phyloP scores from a whole-genome alignment of 2,113 vertebrate genomes.

The Bubo scandiacus region DNA sequence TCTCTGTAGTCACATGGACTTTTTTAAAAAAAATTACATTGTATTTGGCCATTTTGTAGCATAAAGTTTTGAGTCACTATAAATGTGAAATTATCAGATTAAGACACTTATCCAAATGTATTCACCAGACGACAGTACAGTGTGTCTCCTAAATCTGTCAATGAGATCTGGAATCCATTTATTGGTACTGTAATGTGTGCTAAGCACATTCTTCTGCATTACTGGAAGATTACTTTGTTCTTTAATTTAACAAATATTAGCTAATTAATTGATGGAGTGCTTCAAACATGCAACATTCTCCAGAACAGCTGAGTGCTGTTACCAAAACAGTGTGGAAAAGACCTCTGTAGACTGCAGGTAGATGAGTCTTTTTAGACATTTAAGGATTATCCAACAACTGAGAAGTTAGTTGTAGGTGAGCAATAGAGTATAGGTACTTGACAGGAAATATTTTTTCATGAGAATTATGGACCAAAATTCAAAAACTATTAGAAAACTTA shows the following conservation, averaged over 20 bases:
- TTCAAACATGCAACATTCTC: background rate
- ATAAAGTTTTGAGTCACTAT: background rate
- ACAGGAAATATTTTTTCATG: background rate
- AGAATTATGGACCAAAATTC: background rate
- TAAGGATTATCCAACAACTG: background rate
- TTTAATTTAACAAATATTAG: background rate
- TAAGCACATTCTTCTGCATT: background rate
- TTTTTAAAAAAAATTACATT: background rate
- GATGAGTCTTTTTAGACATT: background rate
- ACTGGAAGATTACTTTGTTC: background rate
- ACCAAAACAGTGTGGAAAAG: background rate
- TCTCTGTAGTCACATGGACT: background rate
- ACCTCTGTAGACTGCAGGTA: background rate
- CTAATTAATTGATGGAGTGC: background rate
- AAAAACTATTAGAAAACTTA: background rate
- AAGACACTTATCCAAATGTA: background rate
- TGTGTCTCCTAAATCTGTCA: background rate
- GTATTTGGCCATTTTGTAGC: background rate
- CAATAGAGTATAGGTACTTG: background rate
- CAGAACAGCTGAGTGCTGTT: background rate
- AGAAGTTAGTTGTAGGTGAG: background rate
- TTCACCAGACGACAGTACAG: background rate
- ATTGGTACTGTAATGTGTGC: background rate
- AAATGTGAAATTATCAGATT: background rate
- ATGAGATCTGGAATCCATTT: background rate